A percentile compares a stretch with the other conserved stretches of the same genome.
These are phyloP conservation scores for Oasisia sp. DNA, from an alignment of 2,888 invertebrate genomes.

Conservation along the genomic window DNA sequence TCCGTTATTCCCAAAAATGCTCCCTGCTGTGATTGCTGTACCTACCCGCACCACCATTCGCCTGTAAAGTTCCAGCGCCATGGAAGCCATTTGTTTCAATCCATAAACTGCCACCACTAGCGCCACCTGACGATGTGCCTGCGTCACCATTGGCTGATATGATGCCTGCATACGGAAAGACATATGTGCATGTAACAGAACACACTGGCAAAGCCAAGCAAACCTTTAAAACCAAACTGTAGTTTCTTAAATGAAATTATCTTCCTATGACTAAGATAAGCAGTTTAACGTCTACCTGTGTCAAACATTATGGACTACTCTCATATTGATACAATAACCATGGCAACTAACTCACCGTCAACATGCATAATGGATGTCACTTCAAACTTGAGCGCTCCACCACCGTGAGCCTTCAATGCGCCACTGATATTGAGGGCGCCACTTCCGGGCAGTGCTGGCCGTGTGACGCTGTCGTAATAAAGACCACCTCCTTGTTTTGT, in stretches of 20 bases:
- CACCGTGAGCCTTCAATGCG: conserved; percentile 23
- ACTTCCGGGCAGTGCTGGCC: conserved; percentile 45
- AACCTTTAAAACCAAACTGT: neutral
- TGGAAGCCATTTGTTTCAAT: conserved; percentile 42
- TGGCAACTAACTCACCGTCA: conserved; percentile 40
- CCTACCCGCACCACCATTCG: conserved; percentile 50
- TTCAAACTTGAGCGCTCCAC: conserved; percentile 46
- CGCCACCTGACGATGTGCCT: conserved; percentile 46
- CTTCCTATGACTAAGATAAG: too few relatives aligned
- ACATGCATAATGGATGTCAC: conserved; percentile 38
- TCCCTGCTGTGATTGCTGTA: neutral
- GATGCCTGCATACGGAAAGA: conserved; percentile 39
- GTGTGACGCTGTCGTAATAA: conserved; percentile 43
- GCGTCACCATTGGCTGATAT: conserved; percentile 45
- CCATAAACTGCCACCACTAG: conserved; percentile 52
- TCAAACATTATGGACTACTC: too few relatives aligned
- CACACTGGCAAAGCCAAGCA: neutral
- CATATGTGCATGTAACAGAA: neutral
- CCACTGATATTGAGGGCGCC: neutral
- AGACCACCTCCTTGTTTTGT: conserved; percentile 38
- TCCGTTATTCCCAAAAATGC: too few relatives aligned
- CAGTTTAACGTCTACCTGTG: too few relatives aligned
- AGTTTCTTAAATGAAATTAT: too few relatives aligned
- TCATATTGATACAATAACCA: too few relatives aligned
- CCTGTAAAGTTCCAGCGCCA: conserved; percentile 47